Conservation (phyloP, 2,888 invertebrate genomes). For the Liposcelis brunnea region DNA sequence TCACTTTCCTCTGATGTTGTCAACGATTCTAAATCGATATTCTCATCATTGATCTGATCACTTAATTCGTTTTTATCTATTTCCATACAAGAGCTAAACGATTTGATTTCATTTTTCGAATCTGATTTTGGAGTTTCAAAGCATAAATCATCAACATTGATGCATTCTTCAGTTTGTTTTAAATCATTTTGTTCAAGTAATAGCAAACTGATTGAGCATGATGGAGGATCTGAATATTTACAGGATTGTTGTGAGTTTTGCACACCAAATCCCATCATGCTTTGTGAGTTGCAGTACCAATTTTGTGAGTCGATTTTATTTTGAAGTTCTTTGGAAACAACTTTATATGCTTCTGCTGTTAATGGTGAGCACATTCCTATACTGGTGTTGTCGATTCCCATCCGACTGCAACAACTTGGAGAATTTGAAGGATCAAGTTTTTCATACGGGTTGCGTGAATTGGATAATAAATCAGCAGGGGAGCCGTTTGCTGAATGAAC, state of each 20-base stretch:
- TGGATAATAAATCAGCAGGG: conserved; percentile 28
- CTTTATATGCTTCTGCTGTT: neutral
- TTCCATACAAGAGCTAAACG: conserved; percentile 1
- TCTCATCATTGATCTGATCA: neutral
- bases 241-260: neutral
- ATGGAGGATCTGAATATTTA: conserved; percentile 2
- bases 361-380: neutral
- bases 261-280: neutral
- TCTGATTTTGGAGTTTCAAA: neutral
- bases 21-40: neutral
- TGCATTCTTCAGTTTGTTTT: conserved; percentile 8
- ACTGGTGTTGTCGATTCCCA: neutral
- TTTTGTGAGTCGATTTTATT: neutral
- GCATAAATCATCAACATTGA: conserved; percentile 4
- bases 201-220: conserved; percentile 1
- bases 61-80: too few relatives aligned
- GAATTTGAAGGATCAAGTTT: conserved; percentile 20
- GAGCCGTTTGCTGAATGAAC: conserved; percentile 19
- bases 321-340: neutral
- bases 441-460: too few relatives aligned
- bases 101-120: neutral
- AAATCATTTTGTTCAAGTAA: conserved; percentile 1
- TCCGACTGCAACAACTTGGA: neutral
- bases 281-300: conserved; percentile 6
- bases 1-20: conserved; percentile 2